Percentiles rank a stretch among this genome's conserved stretches.
Conservation (phyloP, 2,888 invertebrate species). For the Malachius bipustulatus region DNA sequence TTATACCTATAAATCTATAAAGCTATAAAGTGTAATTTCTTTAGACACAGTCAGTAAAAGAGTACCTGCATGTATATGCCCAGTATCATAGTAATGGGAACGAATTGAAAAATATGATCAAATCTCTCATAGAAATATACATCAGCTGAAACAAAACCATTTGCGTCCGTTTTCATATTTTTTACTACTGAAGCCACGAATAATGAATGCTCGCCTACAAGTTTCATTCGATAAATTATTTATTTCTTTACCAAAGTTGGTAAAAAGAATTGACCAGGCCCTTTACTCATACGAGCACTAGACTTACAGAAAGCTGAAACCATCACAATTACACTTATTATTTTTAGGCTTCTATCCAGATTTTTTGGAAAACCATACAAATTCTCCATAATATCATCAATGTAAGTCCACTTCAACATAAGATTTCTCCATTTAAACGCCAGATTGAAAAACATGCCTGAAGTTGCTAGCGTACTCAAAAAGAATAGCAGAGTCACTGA, state of each 20-base stretch:
- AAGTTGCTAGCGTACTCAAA: neutral
- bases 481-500: neutral
- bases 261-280: too few relatives aligned
- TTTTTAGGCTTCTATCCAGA: neutral
- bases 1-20: too few relatives aligned
- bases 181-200: neutral
- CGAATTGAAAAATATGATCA: constrained; percentile 1
- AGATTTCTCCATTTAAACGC: neutral
- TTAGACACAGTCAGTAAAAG: too few relatives aligned
- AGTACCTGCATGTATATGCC: too few relatives aligned
- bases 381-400: neutral
- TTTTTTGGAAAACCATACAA: neutral
- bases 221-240: too few relatives aligned
- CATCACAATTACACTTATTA: neutral
- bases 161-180: neutral
- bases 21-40: too few relatives aligned
- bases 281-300: too few relatives aligned
- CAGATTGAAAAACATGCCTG: neutral
- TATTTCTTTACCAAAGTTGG: too few relatives aligned
- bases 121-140: neutral
- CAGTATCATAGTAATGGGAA: neutral
- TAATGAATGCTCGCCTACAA: neutral
- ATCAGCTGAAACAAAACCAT: neutral
- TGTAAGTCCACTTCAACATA: neutral
- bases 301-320: neutral